Percentiles rank a stretch among this genome's conserved stretches.
Conservation (phyloP, 2,888 invertebrate species). For the Buathra laborator region DNA sequence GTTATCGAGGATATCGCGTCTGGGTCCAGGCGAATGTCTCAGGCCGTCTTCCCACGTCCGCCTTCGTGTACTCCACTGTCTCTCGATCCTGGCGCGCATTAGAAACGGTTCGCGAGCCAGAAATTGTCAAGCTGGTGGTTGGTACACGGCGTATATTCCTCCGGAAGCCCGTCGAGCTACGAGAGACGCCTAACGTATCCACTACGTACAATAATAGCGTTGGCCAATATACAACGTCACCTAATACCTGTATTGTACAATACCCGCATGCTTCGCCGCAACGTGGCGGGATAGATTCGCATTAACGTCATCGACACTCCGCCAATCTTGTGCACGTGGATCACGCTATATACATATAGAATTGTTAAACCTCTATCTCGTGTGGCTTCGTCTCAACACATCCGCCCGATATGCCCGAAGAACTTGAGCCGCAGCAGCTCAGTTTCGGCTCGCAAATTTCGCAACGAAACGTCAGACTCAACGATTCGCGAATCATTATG, state of each 20-base stretch:
- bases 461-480: constrained; percentile 7
- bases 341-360: background rate
- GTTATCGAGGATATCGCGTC: background rate
- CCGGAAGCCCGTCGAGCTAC: constrained; percentile 12
- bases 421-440: background rate
- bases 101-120: constrained; percentile 41
- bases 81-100: constrained; percentile 45
- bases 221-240: background rate
- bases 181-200: background rate
- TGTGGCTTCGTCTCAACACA: background rate
- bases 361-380: constrained; percentile 14
- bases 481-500: constrained; percentile 12
- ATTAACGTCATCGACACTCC: constrained; percentile 62
- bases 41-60: background rate
- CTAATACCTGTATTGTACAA: constrained; percentile 34
- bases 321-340: constrained; percentile 49
- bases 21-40: constrained; percentile 30
- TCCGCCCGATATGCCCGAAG: background rate
- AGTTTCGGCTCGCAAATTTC: constrained; percentile 13
- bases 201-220: constrained; percentile 14
- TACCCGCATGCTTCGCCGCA: constrained; percentile 58
- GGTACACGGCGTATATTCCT: constrained; percentile 26
- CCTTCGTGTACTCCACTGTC: constrained; percentile 12
- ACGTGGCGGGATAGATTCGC: constrained; percentile 47
- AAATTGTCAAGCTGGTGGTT: constrained; percentile 49